Conservation (phyloP, 2,113 vertebrate species). For the Poeciliopsis occidentalis region DNA sequence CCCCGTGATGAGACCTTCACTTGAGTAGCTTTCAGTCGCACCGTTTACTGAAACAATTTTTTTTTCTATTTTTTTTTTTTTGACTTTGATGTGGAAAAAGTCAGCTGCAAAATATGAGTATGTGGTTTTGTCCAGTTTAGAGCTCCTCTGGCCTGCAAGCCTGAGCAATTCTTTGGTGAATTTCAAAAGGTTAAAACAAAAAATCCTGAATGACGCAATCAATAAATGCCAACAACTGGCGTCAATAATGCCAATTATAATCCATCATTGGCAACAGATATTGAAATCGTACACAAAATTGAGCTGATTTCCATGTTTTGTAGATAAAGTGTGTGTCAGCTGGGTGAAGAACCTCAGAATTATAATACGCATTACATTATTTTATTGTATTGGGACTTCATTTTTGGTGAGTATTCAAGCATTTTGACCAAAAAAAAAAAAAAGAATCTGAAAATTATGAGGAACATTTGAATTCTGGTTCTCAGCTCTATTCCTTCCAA, state of each 20-base stretch:
- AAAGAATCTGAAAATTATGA: no score
- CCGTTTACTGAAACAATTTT: slow-evolving; percentile 6
- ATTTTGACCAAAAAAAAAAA: no score
- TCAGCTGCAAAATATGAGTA: slow-evolving; percentile 1
- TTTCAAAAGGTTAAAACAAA: slow-evolving; percentile 21
- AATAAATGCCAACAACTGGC: no score
- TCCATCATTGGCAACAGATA: neutral
- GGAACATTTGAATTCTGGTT: no score
- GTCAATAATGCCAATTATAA: no score
- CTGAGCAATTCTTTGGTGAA: slow-evolving; percentile 11
- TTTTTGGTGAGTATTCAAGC: no score
- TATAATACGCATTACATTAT: no score
- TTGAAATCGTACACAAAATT: neutral
- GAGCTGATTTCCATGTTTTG: neutral
- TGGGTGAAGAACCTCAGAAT: no score
- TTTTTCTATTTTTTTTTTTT: slow-evolving; percentile 6
- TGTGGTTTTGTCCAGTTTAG: slow-evolving; percentile 1
- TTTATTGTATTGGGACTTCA: no score
- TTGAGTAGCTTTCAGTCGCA: slow-evolving; percentile 24
- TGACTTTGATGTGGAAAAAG: neutral
- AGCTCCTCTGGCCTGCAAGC: neutral
- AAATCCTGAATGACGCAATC: slow-evolving; percentile 3
- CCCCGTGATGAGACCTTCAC: slow-evolving; percentile 27
- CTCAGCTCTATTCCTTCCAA: no score
- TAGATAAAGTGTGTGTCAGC: no score